A percentile compares a stretch with the other conserved stretches of the same genome.
Evolutionary conservation across 1,140 invertebrate genomes (phyloP).

Genomic region (Lepeophtheirus salmonis): DNA sequence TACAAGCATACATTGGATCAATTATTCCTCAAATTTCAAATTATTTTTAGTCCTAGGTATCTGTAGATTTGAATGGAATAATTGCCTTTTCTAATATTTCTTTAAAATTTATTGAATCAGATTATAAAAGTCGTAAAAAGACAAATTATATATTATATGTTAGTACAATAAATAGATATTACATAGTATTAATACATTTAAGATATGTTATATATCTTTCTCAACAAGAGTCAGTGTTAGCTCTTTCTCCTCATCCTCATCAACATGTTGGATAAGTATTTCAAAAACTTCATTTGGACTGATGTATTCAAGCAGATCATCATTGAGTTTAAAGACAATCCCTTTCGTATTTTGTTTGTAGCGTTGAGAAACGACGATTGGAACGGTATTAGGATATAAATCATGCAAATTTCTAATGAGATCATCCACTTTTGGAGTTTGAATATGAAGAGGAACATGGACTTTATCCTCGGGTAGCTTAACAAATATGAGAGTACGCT

Average conservation of each 20-base stretch:
- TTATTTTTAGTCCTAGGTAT: no score
- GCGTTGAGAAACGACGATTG: background rate
- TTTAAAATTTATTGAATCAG: no score
- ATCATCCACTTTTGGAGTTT: background rate
- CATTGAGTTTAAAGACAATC: background rate
- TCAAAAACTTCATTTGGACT: background rate
- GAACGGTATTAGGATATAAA: background rate
- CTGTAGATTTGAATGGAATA: no score
- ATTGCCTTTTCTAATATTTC: no score
- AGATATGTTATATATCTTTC: no score
- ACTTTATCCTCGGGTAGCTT: background rate
- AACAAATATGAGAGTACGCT: background rate
- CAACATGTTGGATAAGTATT: no score
- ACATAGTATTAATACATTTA: no score
- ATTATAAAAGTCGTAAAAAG: no score
- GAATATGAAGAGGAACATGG: background rate
- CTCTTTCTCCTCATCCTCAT: background rate
- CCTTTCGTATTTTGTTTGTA: background rate
- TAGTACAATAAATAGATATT: no score
- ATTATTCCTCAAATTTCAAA: no score
- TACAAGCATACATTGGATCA: no score
- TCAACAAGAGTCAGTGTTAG: background rate
- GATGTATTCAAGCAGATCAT: background rate
- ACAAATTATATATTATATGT: no score
- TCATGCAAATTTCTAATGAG: background rate